Evolutionary conservation across 1,140 invertebrate species (phyloP).

Genomic region (Aphidius gifuensis): DNA sequence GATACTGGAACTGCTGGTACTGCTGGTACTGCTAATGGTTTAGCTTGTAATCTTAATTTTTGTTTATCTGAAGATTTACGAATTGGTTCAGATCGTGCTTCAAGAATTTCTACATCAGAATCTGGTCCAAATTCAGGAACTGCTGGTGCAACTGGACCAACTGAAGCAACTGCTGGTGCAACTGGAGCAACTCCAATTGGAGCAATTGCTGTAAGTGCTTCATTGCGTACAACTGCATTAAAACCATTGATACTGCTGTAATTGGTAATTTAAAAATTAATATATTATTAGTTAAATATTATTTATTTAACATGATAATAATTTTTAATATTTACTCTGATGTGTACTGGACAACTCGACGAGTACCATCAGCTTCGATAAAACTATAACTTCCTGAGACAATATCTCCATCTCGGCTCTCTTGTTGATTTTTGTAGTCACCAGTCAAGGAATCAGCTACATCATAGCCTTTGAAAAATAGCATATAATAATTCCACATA

Average conservation of each 20-base stretch:
- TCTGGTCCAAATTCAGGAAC: conserved; percentile 45
- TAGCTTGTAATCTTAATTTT: conserved; percentile 11
- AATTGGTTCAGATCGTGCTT: conserved; percentile 38
- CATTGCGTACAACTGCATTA: conserved; percentile 64
- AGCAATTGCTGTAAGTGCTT: conserved; percentile 44
- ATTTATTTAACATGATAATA: conserved; percentile 62
- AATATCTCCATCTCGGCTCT: conserved; percentile 44
- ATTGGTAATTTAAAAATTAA: conserved; percentile 67
- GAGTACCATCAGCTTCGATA: conserved; percentile 49
- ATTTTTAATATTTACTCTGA: conserved; percentile 62
- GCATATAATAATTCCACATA: too few relatives aligned
- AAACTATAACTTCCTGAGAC: conserved; percentile 46
- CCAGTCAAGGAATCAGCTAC: conserved; percentile 20
- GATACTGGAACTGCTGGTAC: not conserved
- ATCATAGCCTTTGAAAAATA: conserved; percentile 8
- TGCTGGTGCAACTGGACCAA: conserved; percentile 21
- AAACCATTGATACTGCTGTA: conserved; percentile 73
- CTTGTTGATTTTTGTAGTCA: conserved; percentile 19
- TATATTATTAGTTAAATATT: conserved; percentile 61
- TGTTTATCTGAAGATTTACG: conserved; percentile 14
- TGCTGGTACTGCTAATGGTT: conserved; percentile 4
- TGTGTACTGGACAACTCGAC: conserved; percentile 62
- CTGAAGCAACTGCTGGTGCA: conserved; percentile 23
- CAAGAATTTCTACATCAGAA: conserved; percentile 49
- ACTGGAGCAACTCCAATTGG: conserved; percentile 34